Percentiles rank a stretch among this genome's conserved stretches.
phyloP scores from a whole-genome alignment of 2,797 vertebrate species.

The Clarias platycephalus region DNA sequence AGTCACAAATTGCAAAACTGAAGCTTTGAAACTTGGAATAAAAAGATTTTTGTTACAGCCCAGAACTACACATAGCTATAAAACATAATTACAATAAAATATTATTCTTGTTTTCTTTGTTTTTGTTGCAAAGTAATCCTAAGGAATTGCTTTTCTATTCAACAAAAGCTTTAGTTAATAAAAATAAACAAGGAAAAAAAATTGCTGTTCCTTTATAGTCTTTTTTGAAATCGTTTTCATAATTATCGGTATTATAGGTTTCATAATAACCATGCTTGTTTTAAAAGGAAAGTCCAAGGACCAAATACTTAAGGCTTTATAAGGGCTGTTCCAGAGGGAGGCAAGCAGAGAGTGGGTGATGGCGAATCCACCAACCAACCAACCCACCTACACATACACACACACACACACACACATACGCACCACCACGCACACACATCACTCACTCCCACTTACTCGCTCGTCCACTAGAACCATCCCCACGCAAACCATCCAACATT shows the following conservation, averaged over 20 bases:
- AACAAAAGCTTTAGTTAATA: constrained; percentile 77
- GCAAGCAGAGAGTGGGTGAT: constrained; percentile 79
- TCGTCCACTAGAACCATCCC: constrained; percentile 24
- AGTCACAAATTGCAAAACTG: constrained; percentile 83
- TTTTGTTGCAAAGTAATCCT: constrained; percentile 80
- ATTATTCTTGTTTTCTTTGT: constrained; percentile 76
- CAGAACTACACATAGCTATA: constrained; percentile 86
- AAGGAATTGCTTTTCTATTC: constrained; percentile 82
- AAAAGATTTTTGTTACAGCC: constrained; percentile 73
- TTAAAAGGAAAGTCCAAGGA: constrained; percentile 89
- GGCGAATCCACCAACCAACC: constrained; percentile 70
- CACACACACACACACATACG: constrained; percentile 37
- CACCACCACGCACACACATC: constrained; percentile 32
- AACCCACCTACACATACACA: constrained; percentile 30
- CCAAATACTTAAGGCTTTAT: constrained; percentile 98
- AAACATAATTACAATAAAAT: constrained; percentile 86
- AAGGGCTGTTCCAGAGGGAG: constrained; percentile 84
- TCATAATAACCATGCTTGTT: constrained; percentile 86
- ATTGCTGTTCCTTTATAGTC: constrained; percentile 75
- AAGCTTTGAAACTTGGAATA: constrained; percentile 78
- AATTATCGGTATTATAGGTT: constrained; percentile 74
- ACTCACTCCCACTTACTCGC: constrained; percentile 23
- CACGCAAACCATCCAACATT: constrained; percentile 55
- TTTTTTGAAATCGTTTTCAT: constrained; percentile 66
- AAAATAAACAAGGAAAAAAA: constrained; percentile 65